phyloP scores from a whole-genome alignment of 2,888 invertebrate species.

The Orthonevra nobilis region DNA sequence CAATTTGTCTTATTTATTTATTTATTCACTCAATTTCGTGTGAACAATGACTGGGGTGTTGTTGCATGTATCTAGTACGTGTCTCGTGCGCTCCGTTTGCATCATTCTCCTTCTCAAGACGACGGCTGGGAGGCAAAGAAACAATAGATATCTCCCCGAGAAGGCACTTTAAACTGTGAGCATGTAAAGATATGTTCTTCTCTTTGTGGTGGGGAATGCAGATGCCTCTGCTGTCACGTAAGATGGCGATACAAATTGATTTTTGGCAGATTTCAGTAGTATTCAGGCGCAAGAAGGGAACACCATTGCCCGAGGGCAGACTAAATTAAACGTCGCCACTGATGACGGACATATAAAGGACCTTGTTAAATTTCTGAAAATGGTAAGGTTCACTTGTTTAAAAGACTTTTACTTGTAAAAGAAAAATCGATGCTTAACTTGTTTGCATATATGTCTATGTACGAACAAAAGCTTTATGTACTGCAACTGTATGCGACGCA shows the following conservation, averaged over 20 bases:
- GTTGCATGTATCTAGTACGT: conserved; percentile 46
- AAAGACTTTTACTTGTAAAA: too few species aligned
- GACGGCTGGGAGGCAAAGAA: too few species aligned
- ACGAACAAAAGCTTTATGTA: too few species aligned
- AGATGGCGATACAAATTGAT: conserved; percentile 49
- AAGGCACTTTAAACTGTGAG: conserved; percentile 24
- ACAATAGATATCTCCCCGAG: too few species aligned
- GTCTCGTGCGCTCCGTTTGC: conserved; percentile 15
- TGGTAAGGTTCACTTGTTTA: too few species aligned
- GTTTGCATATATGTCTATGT: too few species aligned
- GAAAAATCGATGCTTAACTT: too few species aligned
- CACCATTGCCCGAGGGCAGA: too few species aligned
- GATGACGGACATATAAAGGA: too few species aligned
- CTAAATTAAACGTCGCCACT: too few species aligned
- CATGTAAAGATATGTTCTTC: conserved; percentile 9
- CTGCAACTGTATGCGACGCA: too few species aligned
- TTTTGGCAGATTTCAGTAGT: conserved; percentile 37
- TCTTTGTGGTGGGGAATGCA: conserved; percentile 15
- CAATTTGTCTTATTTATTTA: conserved; percentile 55
- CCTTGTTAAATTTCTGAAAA: too few species aligned
- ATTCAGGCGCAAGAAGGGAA: conserved; percentile 46
- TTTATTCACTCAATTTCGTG: conserved; percentile 65
- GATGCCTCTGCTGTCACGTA: conserved; percentile 44
- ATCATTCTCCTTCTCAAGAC: not conserved
- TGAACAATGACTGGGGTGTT: conserved; percentile 47